Conservation (phyloP, 1,140 invertebrate genomes). For the Tenebrio molitor region DNA sequence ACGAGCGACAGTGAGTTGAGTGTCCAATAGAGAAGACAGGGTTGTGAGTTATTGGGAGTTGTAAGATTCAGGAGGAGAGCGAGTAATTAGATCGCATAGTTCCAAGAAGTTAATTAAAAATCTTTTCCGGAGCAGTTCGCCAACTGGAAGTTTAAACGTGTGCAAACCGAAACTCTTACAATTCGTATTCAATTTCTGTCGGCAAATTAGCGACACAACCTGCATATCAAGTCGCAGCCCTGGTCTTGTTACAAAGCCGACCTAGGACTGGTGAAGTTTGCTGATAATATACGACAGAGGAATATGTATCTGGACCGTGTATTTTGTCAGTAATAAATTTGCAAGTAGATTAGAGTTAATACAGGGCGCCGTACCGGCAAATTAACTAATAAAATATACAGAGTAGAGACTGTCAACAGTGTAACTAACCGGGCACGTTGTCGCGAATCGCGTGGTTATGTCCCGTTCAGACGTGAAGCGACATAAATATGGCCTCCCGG, state of each 20-base stretch:
- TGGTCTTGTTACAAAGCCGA: background rate
- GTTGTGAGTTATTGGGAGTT: constrained; percentile 1
- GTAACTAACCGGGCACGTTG: constrained; percentile 38
- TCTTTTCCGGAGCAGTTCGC: background rate
- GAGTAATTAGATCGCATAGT: constrained; percentile 38
- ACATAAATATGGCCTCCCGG: constrained; percentile 30
- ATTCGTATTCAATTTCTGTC: constrained; percentile 48
- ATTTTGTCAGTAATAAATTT: constrained; percentile 55
- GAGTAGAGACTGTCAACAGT: constrained; percentile 52
- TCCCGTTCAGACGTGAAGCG: constrained; percentile 14
- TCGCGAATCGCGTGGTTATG: constrained; percentile 40
- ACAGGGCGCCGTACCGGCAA: constrained; percentile 53
- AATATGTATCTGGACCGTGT: constrained; percentile 45
- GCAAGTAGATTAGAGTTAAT: constrained; percentile 57
- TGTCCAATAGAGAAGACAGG: too few relatives aligned
- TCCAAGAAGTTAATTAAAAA: constrained; percentile 46
- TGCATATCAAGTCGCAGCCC: constrained; percentile 27
- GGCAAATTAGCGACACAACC: constrained; percentile 46
- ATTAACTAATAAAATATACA: constrained; percentile 59
- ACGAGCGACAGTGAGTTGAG: too few relatives aligned
- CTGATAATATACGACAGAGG: constrained; percentile 37
- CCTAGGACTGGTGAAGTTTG: constrained; percentile 19
- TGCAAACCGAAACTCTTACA: constrained; percentile 31
- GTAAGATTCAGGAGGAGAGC: background rate
- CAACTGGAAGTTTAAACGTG: constrained; percentile 19